phyloP scores from a whole-genome alignment of 2,888 invertebrate species.

The Adela reaumurella region DNA sequence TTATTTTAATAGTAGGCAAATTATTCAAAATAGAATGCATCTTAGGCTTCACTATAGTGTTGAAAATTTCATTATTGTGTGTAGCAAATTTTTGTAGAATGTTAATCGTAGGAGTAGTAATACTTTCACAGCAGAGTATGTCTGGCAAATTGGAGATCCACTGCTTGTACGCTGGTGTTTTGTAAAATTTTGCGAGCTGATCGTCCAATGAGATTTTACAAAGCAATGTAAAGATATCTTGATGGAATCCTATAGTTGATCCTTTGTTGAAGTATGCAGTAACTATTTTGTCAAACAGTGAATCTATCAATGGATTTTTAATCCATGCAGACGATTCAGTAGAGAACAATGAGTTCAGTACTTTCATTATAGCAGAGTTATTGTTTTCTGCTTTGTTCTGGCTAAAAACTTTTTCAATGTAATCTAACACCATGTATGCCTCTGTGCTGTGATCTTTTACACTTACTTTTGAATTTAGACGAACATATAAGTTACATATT shows the following conservation, averaged over 20 bases:
- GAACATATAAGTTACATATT: conserved; percentile 44
- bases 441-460: conserved; percentile 31
- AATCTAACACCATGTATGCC: conserved; percentile 36
- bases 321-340: conserved; percentile 35
- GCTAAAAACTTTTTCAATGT: conserved; percentile 46
- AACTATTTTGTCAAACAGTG: conserved; percentile 35
- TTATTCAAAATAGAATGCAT: conserved; percentile 41
- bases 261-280: conserved; percentile 30
- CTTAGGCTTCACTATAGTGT: conserved; percentile 38
- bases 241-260: conserved; percentile 24
- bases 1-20: conserved; percentile 31
- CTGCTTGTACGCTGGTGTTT: conserved; percentile 31
- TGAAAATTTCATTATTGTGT: conserved; percentile 47
- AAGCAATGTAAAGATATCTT: conserved; percentile 36
- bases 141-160: conserved; percentile 57
- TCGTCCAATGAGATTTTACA: conserved; percentile 43
- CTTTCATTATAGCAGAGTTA: conserved; percentile 26
- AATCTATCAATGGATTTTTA: conserved; percentile 28
- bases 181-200: conserved; percentile 32
- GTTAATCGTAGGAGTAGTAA: conserved; percentile 50
- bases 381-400: conserved; percentile 22
- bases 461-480: conserved; percentile 37
- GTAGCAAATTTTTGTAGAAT: conserved; percentile 58
- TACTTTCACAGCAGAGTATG: conserved; percentile 44
- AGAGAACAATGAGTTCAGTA: conserved; percentile 32